Evolutionary conservation across 2,797 vertebrate genomes (phyloP), one percentile per base, ranked within the genome.

Genomic region (Cottoperca gobio): DNA sequence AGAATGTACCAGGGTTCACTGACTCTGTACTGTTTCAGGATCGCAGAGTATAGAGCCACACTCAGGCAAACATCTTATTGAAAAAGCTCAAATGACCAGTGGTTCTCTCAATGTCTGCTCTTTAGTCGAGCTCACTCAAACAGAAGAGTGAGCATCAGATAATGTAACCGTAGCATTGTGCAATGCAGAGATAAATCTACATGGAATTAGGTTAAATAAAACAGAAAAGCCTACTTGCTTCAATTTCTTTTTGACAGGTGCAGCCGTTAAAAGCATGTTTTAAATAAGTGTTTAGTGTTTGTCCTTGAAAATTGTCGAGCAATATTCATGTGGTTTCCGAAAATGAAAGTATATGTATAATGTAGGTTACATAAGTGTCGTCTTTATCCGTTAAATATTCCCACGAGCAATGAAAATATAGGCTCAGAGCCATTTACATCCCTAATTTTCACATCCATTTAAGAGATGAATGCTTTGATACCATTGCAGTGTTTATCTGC

Each of bases 381-480:
- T 93, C 89, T 94, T 93, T 91, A 91, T 91, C 89, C 79, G 66
- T 87, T 91, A 93, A 95, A 94, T 93, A 94, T 95, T 95, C 94
- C 95, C 95, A 92, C 65, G 94, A 92, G 95, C 91, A 83, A 88
- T 82, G 85, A 90, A 94, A 94, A 95, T 93, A 96, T 95, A 94
- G 93, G 90, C 95, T 82, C 86, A 88, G 93, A 96, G 95, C 92
- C 95, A 96, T 97, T 97, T 97, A 96, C 95, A 97, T 96, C 90
- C 92, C 88, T 96, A 96, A 96, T 95, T 96, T 96, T 96, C 95
- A 96, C 94, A 96, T 98, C 96, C 96, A 96, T 97, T 97, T 97
- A 96, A 95, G 94, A 97, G 96, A 98, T 96, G 96, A 96, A 98
- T 97, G 96, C 96, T 97, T 96, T 97, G 96, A 97, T 98, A 97